Evolutionary conservation across 2,888 invertebrate species (phyloP).

Genomic region (Cryptus armator): DNA sequence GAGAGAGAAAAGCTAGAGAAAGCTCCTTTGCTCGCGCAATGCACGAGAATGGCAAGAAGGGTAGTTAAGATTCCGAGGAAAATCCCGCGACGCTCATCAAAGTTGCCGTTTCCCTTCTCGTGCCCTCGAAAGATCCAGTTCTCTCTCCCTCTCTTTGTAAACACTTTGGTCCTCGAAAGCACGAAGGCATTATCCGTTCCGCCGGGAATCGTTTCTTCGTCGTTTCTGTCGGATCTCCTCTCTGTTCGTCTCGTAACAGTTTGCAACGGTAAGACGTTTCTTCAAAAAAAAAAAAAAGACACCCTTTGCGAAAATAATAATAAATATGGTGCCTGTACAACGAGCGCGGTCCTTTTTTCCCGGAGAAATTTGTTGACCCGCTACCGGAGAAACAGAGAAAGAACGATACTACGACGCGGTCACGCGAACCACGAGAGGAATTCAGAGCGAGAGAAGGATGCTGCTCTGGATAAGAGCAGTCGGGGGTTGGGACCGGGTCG

Average conservation of each 20-base stretch:
- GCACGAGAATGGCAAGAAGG: conserved; percentile 58
- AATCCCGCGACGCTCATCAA: conserved; percentile 61
- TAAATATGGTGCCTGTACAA: background rate
- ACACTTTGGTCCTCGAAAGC: conserved; percentile 62
- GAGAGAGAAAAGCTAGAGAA: conserved; percentile 12
- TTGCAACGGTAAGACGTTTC: background rate
- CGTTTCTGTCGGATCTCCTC: conserved; percentile 12
- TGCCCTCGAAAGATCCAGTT: conserved; percentile 33
- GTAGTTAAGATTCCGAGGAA: conserved; percentile 67
- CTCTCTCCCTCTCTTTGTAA: conserved; percentile 56
- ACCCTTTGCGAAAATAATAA: conserved; percentile 6
- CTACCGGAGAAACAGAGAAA: background rate
- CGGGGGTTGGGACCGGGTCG: conserved; percentile 43
- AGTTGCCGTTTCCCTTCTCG: conserved; percentile 27
- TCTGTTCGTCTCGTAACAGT: conserved; percentile 1
- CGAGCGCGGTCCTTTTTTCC: background rate
- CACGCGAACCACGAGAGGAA: conserved; percentile 21
- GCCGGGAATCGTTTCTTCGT: conserved; percentile 60
- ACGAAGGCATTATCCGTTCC: conserved; percentile 62
- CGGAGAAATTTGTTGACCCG: background rate
- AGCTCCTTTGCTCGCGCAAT: conserved; percentile 35
- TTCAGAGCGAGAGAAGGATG: conserved; percentile 44
- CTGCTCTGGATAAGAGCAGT: conserved; percentile 39
- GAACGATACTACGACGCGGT: conserved; percentile 20
- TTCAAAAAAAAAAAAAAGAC: background rate